Evolutionary conservation across 2,888 invertebrate genomes (phyloP), one percentile per base, ranked within the genome.

Genomic region (Tinea trinotella): DNA sequence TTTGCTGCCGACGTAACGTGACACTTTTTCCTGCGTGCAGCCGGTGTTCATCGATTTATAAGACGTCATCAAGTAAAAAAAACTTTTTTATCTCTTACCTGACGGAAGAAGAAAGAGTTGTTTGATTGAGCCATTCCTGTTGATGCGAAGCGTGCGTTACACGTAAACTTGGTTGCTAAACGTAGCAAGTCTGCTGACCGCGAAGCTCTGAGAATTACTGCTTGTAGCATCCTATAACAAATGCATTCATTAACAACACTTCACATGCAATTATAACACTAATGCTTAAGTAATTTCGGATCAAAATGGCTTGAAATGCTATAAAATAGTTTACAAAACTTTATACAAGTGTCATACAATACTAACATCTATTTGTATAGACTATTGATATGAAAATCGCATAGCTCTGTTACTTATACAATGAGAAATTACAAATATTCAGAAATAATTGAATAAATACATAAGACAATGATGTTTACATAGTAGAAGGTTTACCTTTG

Each of bases 151-250:
- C 22, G 12, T 2, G n/a, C 3, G 3, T 9, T 15, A 4, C 22
- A 13, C 13, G 22, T 50, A 50, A 24, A 13, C n/a, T 50, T 50
- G 20, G 50, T 9, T 2, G 24, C 24, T n/a, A 24, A 9, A 24
- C 13, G 50, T 12, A 50, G 12, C 24, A 50, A 20, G 18, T 48
- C 48, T 48, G 18, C 24, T 2, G 50, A 24, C 24, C 50, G 22
- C 22, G 50, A 50, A 22, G 50, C 50, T 50, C 50, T 20, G 13
- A 24, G n/a, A 5, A 24, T 13, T 7, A 50, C 50, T 50, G 50
- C 24, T 18, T 22, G 24, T 19, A 50, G 20, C 50, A 50, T 50
- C 15, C 50, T 50, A 12, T n/a, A 22, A 50, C 12, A 40, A 40
- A 13, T n/a, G n/a, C 7, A 10, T 5, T 22, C 3, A 10, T 10